These are phyloP conservation scores for Neoniphon sammara DNA, from an alignment of 2,797 vertebrate species.

Conservation along the genomic window DNA sequence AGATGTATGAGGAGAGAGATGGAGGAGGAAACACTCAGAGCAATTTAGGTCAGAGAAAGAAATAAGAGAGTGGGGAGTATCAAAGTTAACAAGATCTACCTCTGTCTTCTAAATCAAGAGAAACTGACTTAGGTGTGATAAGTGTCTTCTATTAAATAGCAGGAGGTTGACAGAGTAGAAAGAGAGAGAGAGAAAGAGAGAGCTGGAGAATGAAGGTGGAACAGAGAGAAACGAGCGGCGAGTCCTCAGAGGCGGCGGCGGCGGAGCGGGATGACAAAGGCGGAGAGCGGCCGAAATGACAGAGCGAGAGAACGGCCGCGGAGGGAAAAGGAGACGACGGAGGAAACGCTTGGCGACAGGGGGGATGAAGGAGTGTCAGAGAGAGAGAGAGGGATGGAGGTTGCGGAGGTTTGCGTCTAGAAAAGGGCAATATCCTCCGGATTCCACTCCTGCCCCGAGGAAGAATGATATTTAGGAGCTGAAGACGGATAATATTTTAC, in stretches of 20 bases:
- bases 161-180: constrained; percentile 38
- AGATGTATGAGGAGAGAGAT: constrained; percentile 29
- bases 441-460: constrained; percentile 47
- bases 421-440: constrained; percentile 45
- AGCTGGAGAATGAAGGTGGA: constrained; percentile 10
- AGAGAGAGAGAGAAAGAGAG: constrained; percentile 1
- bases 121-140: constrained; percentile 49
- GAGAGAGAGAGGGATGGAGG: constrained; percentile 9
- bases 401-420: constrained; percentile 43
- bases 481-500: constrained; percentile 60
- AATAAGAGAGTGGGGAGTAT: constrained; percentile 46
- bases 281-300: constrained; percentile 31
- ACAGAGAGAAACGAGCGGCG: constrained; percentile 35
- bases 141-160: constrained; percentile 41
- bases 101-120: constrained; percentile 26
- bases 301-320: neutral
- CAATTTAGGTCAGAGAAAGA: constrained; percentile 58
- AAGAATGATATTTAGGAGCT: constrained; percentile 58
- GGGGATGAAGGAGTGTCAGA: constrained; percentile 3
- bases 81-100: constrained; percentile 20
- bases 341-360: neutral
- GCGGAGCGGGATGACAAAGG: constrained; percentile 20
- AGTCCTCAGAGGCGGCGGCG: constrained; percentile 26
- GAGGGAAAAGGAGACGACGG: neutral
- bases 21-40: constrained; percentile 60